Evolutionary conservation across 2,113 vertebrate species (phyloP).

Genomic region (Callipepla squamata): DNA sequence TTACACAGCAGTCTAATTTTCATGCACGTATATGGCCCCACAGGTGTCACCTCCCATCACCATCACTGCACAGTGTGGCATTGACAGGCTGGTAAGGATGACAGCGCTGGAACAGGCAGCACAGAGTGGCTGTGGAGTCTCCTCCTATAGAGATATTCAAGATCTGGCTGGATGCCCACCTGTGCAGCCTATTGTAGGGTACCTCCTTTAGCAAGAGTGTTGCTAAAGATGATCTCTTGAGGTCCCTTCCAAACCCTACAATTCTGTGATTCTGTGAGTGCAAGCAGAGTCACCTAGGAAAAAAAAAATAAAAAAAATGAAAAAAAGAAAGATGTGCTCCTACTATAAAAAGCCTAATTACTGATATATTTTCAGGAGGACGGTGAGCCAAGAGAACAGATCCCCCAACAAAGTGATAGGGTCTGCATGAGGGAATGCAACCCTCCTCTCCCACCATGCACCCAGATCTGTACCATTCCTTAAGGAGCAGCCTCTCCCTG

Average conservation of each 20-base stretch:
- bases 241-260: no score
- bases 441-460: neutral
- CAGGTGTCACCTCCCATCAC: neutral
- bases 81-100: neutral
- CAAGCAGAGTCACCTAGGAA: neutral
- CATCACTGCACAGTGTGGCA: neutral
- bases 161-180: no score
- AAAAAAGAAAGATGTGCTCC: neutral
- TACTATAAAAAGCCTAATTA: neutral
- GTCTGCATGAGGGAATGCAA: fast-evolving
- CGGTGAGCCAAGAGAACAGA: neutral
- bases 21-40: neutral
- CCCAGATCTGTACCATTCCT: neutral
- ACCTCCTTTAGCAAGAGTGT: no score
- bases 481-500: neutral
- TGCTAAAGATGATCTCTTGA: no score
- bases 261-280: fast-evolving
- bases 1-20: neutral
- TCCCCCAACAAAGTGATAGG: fast-evolving
- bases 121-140: no score
- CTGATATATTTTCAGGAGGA: neutral
- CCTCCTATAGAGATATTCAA: no score
- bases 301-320: neutral
- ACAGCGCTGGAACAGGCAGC: no score
- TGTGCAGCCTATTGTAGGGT: no score